Base-by-base conservation (phyloP, 1,140 invertebrate species). In the Alviniconcha marisindica region DNA sequence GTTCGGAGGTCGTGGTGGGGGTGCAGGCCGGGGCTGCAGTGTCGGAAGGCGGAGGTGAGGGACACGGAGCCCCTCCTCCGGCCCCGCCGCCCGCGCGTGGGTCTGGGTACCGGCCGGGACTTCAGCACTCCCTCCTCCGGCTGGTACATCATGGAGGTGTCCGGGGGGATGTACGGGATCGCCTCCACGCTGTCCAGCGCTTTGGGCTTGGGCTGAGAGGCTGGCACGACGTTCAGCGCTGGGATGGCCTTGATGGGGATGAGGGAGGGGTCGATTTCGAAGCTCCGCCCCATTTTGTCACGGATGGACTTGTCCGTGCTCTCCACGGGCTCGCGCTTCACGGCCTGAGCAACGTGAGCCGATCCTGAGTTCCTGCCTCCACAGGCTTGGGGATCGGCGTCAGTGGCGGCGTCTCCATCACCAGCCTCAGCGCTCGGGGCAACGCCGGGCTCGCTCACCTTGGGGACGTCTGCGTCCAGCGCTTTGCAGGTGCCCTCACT, bases 81-180 rank as follows among this genome's bases (percentile, higher is more conserved):
- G 69, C 69, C 69, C 40, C 69, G 69, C 40, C 69, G 7, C 14
- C 69, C 69, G 18, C 69, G 33, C 15, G 69, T 71, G 2, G 69
- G 69, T 21, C 40, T 71, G 36, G 69, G 69, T 4, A 71, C 69
- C 15, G 69, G 69, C 28, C 40, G 33, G 69, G 69, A 71, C 36
- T 71, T 71, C 69, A 71, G 10, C 14, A 71, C 69, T 14, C 69
- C 33, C 5, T 36, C 7, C 69, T 71, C 69, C 2, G 69, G 69
- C 69, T 40, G 33, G 36, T 71, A 71, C 69, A 71, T n/a, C 2
- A 71, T 4, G 69, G 14, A 21, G 69, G 69, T 2, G 69, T 71
- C 69, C 0, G 38, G 33, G 1, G 69, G 69, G 33, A 71, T 14
- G 69, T 2, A 71, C 15, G 69, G 69, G 31, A 71, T 18, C 10